These are phyloP conservation scores for Mustelus asterias DNA, from an alignment of 2,113 vertebrate species.

Conservation along the genomic window DNA sequence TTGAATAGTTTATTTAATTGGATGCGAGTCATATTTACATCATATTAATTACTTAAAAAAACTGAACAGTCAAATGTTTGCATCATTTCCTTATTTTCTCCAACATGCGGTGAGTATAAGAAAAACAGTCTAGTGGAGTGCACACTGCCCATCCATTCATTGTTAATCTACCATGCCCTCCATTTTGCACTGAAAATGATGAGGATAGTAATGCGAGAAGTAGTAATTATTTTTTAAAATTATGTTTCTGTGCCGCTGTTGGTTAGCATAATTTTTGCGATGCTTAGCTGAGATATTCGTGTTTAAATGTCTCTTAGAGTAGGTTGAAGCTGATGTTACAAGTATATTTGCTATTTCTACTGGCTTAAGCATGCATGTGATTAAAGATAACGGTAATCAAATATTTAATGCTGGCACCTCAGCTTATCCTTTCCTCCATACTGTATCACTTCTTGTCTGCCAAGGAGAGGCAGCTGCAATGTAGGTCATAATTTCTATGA, in stretches of 20 bases:
- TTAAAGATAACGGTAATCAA: conserved; percentile 51
- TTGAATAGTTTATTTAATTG: conserved; percentile 10
- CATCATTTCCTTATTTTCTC: conserved; percentile 12
- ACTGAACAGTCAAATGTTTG: neutral
- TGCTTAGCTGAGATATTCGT: conserved; percentile 15
- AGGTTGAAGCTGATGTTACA: conserved; percentile 29
- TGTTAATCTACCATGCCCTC: conserved; percentile 20
- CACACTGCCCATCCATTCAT: neutral
- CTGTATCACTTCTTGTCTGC: conserved; percentile 49
- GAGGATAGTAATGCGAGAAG: conserved; percentile 6
- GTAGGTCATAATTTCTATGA: conserved; percentile 59
- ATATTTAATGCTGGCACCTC: conserved; percentile 56
- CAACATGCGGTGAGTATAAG: conserved; percentile 9
- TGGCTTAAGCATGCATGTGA: conserved; percentile 41
- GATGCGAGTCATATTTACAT: neutral
- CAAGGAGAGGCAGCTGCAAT: conserved; percentile 49
- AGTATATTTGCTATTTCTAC: conserved; percentile 36
- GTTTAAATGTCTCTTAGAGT: conserved; percentile 32
- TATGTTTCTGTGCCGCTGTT: conserved; percentile 22
- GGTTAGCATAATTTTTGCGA: conserved; percentile 35
- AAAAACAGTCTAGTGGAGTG: neutral
- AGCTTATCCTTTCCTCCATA: conserved; percentile 45
- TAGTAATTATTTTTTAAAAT: conserved; percentile 33
- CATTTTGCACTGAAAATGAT: neutral
- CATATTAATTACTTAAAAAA: neutral